phyloP scores from a whole-genome alignment of 2,113 vertebrate genomes.

The Perca schrenkii region DNA sequence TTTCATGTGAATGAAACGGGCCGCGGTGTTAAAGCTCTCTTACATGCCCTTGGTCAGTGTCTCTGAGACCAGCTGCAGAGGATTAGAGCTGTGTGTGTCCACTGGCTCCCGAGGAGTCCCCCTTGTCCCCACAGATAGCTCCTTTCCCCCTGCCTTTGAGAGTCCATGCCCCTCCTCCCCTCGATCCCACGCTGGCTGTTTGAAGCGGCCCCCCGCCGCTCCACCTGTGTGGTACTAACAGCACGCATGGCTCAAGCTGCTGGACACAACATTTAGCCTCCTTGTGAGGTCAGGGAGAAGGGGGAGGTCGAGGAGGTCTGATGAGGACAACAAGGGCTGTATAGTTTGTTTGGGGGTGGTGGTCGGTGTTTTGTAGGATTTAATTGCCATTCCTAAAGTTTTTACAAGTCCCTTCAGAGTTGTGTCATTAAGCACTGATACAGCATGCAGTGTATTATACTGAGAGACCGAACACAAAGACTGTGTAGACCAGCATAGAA shows the following conservation, averaged over 20 bases:
- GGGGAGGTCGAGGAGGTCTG: slow-evolving; percentile 29
- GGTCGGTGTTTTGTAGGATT: slow-evolving; percentile 66
- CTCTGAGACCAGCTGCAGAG: slow-evolving; percentile 84
- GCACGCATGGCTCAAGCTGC: slow-evolving; percentile 82
- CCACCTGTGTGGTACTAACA: slow-evolving; percentile 84
- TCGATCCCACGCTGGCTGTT: slow-evolving; percentile 81
- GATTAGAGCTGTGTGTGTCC: slow-evolving; percentile 85
- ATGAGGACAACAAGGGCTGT: slow-evolving; percentile 48
- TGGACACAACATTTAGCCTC: slow-evolving; percentile 84
- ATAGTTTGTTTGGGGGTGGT: slow-evolving; percentile 69
- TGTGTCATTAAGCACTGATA: slow-evolving; percentile 67
- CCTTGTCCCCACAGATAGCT: slow-evolving; percentile 80
- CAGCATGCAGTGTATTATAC: slow-evolving; percentile 13
- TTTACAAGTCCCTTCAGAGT: slow-evolving; percentile 70
- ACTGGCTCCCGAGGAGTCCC: slow-evolving; percentile 72
- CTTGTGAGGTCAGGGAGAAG: slow-evolving; percentile 78
- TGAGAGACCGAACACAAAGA: slow-evolving; percentile 24
- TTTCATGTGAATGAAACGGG: slow-evolving; percentile 77
- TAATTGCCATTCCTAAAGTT: slow-evolving; percentile 77
- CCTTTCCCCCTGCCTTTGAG: slow-evolving; percentile 77
- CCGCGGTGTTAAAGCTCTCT: slow-evolving; percentile 74
- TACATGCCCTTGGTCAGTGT: slow-evolving; percentile 74
- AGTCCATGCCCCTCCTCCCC: slow-evolving; percentile 66
- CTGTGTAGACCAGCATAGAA: not conserved
- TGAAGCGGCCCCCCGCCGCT: slow-evolving; percentile 79